These are phyloP conservation scores for Paracanthobrama guichenoti DNA, from an alignment of 2,113 vertebrate species.

Conservation along the genomic window DNA sequence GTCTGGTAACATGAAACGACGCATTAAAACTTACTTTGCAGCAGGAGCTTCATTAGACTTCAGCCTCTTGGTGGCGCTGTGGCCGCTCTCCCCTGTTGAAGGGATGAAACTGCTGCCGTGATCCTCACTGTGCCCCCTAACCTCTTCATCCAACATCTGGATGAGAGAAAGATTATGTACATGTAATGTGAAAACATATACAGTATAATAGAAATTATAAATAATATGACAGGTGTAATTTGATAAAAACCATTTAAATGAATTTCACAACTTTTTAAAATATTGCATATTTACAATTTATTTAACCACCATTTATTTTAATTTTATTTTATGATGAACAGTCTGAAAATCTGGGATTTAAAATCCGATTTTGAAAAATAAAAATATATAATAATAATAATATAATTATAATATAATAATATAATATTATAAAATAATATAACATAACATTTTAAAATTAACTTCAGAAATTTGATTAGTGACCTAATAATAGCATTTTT, in stretches of 20 bases:
- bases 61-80: conserved; percentile 80
- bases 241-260: too few relatives aligned
- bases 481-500: neutral
- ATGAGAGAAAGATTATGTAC: conserved; percentile 13
- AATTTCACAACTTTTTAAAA: too few relatives aligned
- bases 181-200: neutral
- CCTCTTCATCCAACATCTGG: conserved; percentile 68
- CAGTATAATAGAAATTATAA: neutral
- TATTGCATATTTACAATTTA: too few relatives aligned
- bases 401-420: too few relatives aligned
- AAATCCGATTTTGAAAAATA: too few relatives aligned
- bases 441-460: neutral
- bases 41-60: conserved; percentile 69
- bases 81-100: conserved; percentile 70
- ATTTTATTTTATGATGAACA: too few relatives aligned
- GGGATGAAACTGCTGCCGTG: conserved; percentile 65
- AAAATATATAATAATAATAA: neutral
- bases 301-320: too few relatives aligned
- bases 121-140: conserved; percentile 58
- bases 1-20: neutral
- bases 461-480: neutral
- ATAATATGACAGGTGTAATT: neutral
- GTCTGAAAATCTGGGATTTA: too few relatives aligned
- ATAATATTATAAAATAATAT: too few relatives aligned
- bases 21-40: conserved; percentile 50